Conservation (phyloP, 1,140 invertebrate species). For the Bombus fervidus region DNA sequence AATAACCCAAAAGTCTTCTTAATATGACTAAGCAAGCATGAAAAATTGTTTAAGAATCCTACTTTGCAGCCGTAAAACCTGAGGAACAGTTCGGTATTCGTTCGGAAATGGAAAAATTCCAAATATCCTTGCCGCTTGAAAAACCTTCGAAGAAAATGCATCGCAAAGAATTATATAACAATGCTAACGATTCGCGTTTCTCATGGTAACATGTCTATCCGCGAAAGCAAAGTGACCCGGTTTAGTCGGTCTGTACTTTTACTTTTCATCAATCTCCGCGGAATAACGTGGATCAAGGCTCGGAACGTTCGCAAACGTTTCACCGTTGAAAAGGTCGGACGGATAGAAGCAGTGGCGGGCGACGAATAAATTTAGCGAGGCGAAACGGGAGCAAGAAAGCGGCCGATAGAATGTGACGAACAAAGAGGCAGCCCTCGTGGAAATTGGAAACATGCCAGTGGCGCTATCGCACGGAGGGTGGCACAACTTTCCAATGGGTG, state of each 20-base stretch:
- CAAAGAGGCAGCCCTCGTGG: slow-evolving; percentile 34
- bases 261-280: slow-evolving; percentile 40
- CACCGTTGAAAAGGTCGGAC: slow-evolving; percentile 9
- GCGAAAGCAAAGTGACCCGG: slow-evolving; percentile 15
- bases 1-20: rapidly evolving
- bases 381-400: slow-evolving; percentile 41
- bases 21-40: no score
- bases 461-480: slow-evolving; percentile 67
- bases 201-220: slow-evolving; percentile 4
- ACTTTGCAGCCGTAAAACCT: no score
- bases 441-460: slow-evolving; percentile 61
- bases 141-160: neutral
- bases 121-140: neutral
- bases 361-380: slow-evolving; percentile 40
- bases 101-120: neutral
- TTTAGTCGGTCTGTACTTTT: slow-evolving; percentile 18
- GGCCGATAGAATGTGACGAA: slow-evolving; percentile 9
- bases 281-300: slow-evolving; percentile 22
- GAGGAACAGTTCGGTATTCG: no score
- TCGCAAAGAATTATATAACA: slow-evolving; percentile 23
- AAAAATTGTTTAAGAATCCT: no score
- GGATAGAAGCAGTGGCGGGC: neutral
- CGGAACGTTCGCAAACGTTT: neutral
- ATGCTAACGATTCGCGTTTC: slow-evolving; percentile 21
- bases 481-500: slow-evolving; percentile 52